Percentiles rank a stretch among this genome's conserved stretches.
Evolutionary conservation across 1,140 invertebrate genomes (phyloP).

Genomic region (Argopecten irradians): DNA sequence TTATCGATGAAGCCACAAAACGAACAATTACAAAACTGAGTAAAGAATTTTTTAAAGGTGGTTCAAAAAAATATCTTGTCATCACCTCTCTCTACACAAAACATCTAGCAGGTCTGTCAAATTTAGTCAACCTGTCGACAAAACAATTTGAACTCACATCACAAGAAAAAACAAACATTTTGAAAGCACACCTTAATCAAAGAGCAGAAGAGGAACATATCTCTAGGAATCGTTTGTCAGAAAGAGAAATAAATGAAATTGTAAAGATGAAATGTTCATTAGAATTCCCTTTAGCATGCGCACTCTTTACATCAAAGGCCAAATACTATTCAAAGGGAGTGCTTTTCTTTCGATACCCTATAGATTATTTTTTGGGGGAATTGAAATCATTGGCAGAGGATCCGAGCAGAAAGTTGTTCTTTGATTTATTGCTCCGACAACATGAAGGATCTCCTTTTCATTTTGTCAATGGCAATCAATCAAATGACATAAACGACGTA

Average conservation of each 20-base stretch:
- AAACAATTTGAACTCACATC: not conserved
- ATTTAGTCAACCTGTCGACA: not conserved
- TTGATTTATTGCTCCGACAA: not conserved
- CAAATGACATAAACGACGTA: not conserved
- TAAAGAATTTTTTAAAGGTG: not conserved
- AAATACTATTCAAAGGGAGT: not conserved
- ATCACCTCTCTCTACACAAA: not conserved
- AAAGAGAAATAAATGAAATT: slow-evolving; percentile 12
- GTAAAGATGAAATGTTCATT: not conserved
- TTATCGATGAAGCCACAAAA: not conserved
- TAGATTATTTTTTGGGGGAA: not conserved
- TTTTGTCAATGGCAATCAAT: not conserved
- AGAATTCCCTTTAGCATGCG: not conserved
- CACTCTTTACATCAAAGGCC: not conserved
- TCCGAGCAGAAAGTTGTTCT: not conserved
- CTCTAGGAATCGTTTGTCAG: not conserved
- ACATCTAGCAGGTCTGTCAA: not conserved
- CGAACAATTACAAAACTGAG: not conserved
- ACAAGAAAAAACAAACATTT: not conserved
- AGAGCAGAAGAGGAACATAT: not conserved
- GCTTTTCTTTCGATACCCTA: not conserved
- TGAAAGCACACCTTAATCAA: not conserved
- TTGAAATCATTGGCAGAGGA: not conserved
- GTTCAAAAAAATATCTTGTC: not conserved
- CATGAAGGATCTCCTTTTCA: not conserved